Evolutionary conservation across 2,113 vertebrate genomes (phyloP).

Genomic region (Lathamus discolor): DNA sequence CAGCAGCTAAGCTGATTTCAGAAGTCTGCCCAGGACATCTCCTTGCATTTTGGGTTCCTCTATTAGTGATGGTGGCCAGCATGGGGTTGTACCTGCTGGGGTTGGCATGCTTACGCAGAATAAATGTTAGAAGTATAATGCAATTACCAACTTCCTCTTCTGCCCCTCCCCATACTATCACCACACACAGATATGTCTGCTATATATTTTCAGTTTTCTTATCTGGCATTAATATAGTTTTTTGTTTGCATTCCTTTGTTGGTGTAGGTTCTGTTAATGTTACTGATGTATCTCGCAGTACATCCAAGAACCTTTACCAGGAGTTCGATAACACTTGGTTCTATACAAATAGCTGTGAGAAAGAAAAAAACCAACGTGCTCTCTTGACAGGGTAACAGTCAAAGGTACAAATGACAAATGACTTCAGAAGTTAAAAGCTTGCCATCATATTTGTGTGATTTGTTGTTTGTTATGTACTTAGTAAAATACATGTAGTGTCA

Average conservation of each 20-base stretch:
- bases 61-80: neutral
- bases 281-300: neutral
- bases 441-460: neutral
- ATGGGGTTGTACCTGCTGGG: accelerated
- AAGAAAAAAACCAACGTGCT: accelerated
- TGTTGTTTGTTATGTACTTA: neutral
- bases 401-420: neutral
- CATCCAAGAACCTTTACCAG: neutral
- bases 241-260: neutral
- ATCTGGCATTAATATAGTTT: neutral
- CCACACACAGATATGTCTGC: neutral
- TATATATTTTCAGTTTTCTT: neutral
- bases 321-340: neutral
- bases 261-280: neutral
- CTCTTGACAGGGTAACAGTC: neutral
- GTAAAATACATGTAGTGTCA: neutral
- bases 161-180: neutral
- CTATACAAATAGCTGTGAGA: neutral
- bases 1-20: neutral
- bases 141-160: neutral
- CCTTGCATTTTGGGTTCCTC: neutral
- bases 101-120: neutral
- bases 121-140: neutral
- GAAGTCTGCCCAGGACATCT: neutral
- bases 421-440: neutral